Evolutionary conservation across 2,113 vertebrate species (phyloP).

Genomic region (Phainopepla nitens): DNA sequence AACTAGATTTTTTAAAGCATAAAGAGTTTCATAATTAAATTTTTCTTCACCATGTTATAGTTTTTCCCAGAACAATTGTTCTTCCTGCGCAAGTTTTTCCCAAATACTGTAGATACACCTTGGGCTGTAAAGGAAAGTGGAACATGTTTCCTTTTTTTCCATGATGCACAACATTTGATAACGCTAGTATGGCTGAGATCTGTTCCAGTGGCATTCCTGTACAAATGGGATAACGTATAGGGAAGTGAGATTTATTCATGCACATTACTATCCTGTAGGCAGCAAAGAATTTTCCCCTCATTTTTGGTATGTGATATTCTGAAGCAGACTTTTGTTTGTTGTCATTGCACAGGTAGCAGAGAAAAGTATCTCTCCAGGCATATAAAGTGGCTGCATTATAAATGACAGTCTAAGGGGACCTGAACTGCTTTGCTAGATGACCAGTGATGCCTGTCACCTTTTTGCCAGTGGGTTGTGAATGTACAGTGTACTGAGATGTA

Average conservation of each 20-base stretch:
- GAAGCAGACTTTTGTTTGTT: background rate
- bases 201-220: background rate
- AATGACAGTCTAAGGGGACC: conserved; percentile 6
- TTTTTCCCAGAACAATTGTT: background rate
- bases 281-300: background rate
- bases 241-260: background rate
- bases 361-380: background rate
- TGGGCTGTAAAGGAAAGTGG: background rate
- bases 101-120: background rate
- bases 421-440: conserved; percentile 6
- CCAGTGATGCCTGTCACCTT: conserved; percentile 30
- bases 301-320: background rate
- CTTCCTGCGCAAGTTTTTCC: background rate
- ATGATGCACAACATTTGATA: background rate
- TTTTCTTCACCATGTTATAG: background rate
- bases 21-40: background rate
- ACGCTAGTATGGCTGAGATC: background rate
- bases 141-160: background rate
- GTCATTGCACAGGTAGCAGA: background rate
- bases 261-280: background rate
- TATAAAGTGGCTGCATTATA: background rate
- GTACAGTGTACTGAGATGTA: background rate
- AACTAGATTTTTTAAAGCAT: background rate
- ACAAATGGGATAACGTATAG: background rate
- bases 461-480: background rate